Evolutionary conservation across 2,113 vertebrate genomes (phyloP).

Genomic region (cat (Felis catus)): DNA sequence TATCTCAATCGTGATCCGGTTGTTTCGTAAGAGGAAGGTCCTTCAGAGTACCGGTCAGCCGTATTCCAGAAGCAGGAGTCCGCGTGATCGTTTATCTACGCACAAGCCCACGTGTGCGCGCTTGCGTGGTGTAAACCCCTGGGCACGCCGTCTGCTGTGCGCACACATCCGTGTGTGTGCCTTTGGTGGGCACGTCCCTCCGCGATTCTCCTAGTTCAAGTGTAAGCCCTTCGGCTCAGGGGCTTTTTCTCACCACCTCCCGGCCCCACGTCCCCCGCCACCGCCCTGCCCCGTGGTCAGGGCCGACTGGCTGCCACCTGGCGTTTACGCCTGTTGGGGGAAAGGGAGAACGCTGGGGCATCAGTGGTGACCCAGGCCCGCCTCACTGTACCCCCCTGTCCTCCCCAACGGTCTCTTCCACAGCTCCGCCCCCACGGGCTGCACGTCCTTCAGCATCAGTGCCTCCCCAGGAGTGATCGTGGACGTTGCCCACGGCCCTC

Average conservation of each 20-base stretch:
- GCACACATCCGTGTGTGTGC: accelerated
- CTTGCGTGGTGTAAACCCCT: neutral
- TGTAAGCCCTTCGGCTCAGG: neutral
- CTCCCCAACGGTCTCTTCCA: neutral
- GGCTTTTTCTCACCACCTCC: neutral
- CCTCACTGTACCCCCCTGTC: neutral
- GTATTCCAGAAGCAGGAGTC: neutral
- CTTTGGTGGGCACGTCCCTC: neutral
- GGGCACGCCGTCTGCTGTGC: neutral
- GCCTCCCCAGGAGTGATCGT: constrained; percentile 75
- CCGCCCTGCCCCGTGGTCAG: accelerated
- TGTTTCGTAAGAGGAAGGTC: neutral
- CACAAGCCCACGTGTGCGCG: neutral
- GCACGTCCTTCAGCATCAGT: constrained; percentile 71
- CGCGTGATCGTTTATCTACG: neutral
- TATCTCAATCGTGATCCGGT: neutral
- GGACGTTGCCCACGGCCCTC: constrained; percentile 67
- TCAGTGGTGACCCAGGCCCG: accelerated
- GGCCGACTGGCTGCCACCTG: neutral
- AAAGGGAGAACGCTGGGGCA: neutral
- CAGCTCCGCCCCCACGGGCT: constrained; percentile 82
- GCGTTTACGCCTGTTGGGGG: neutral
- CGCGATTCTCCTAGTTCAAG: neutral
- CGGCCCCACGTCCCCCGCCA: too few species aligned
- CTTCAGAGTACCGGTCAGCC: neutral